Evolutionary conservation across 2,888 invertebrate species (phyloP).

Genomic region (Bursaphelenchus okinawaensis): DNA sequence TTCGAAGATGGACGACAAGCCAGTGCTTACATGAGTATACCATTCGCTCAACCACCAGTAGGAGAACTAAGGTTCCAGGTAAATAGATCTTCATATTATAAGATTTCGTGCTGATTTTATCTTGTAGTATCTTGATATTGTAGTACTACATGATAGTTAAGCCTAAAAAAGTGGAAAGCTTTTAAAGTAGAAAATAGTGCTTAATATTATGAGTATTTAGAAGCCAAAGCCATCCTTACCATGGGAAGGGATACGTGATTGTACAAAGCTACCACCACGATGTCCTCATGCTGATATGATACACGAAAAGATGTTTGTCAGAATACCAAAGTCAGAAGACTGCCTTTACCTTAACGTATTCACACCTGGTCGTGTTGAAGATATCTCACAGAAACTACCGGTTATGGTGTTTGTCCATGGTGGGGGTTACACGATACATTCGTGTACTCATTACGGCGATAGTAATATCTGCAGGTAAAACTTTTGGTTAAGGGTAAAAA

Average conservation of each 20-base stretch:
- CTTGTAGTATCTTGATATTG: no score
- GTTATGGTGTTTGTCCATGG: conserved; percentile 46
- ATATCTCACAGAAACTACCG: conserved; percentile 24
- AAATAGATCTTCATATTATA: no score
- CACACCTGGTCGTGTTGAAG: conserved; percentile 27
- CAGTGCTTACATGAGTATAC: conserved; percentile 14
- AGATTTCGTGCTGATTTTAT: no score
- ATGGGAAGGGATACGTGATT: conserved; percentile 32
- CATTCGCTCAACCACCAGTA: conserved; percentile 14
- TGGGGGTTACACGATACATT: conserved; percentile 39
- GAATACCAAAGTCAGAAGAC: conserved; percentile 13
- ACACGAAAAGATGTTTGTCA: background rate
- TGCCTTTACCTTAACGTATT: conserved; percentile 41
- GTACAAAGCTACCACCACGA: conserved; percentile 41
- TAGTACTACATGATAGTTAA: no score
- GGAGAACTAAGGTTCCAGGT: conserved; percentile 16
- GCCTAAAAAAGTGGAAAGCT: no score
- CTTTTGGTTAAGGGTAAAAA: no score
- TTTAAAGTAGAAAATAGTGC: no score
- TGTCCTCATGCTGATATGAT: conserved; percentile 26
- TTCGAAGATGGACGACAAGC: conserved; percentile 8
- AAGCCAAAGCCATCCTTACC: conserved; percentile 27
- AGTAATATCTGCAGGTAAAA: conserved; percentile 27
- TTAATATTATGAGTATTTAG: no score
- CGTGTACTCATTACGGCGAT: conserved; percentile 34